phyloP scores from a whole-genome alignment of 2,888 invertebrate species.

The Lepetodrilus schrolli region DNA sequence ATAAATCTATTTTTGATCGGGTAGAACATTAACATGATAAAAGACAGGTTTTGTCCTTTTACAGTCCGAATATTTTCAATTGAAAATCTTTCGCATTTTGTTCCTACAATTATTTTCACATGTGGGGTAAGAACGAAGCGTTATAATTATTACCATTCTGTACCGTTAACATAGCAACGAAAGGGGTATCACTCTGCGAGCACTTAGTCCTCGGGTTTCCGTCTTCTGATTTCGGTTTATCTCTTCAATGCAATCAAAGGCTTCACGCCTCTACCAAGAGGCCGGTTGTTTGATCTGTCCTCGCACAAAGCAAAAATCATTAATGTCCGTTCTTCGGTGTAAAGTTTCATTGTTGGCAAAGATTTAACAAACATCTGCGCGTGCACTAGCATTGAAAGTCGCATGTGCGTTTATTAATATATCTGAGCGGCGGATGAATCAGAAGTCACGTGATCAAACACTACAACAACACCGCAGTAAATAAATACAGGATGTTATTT shows the following conservation, averaged over 20 bases:
- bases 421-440: background rate
- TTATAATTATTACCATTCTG: too few species aligned
- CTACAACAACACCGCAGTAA: constrained; percentile 1
- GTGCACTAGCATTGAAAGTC: background rate
- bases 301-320: constrained; percentile 3
- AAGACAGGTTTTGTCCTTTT: too few species aligned
- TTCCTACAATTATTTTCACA: too few species aligned
- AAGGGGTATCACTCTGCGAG: too few species aligned
- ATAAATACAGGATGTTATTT: constrained; percentile 9
- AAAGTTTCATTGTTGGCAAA: constrained; percentile 23
- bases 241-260: background rate
- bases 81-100: too few species aligned
- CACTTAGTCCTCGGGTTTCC: too few species aligned
- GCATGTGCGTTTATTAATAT: constrained; percentile 1
- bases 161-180: too few species aligned
- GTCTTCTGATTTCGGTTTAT: background rate
- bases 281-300: constrained; percentile 1
- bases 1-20: too few species aligned
- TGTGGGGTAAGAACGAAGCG: too few species aligned
- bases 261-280: constrained; percentile 1
- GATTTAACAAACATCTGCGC: constrained; percentile 30
- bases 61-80: too few species aligned
- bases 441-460: constrained; percentile 11
- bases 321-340: constrained; percentile 12
- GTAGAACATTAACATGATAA: too few species aligned